Evolutionary conservation across 2,113 vertebrate genomes (phyloP).

Genomic region (Psilopogon haemacephalus): DNA sequence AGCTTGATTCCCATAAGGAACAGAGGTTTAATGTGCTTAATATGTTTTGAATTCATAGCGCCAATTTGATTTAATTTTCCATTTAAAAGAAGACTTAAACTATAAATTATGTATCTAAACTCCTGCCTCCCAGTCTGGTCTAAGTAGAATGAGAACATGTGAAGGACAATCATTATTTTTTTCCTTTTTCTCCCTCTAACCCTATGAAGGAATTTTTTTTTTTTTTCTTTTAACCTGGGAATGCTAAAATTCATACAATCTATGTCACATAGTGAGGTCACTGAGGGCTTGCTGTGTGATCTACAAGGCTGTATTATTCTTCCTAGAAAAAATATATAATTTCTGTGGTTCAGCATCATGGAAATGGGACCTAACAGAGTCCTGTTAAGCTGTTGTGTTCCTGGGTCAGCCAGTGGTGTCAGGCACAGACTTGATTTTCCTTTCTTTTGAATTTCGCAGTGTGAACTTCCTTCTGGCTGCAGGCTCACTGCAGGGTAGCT

Average conservation of each 20-base stretch:
- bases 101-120: not conserved
- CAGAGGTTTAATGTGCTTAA: not conserved
- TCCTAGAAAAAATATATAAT: not conserved
- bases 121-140: not conserved
- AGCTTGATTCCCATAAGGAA: not conserved
- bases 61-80: slow-evolving; percentile 33
- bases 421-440: not conserved
- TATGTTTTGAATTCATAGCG: slow-evolving; percentile 15
- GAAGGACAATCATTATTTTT: not conserved
- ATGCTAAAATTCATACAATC: not conserved
- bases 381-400: not conserved
- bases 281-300: not conserved
- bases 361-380: not conserved
- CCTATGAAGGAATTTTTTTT: not conserved
- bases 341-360: not conserved
- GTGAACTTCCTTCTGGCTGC: not conserved
- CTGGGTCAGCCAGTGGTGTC: not conserved
- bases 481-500: not conserved
- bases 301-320: not conserved
- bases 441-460: not conserved
- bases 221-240: not conserved
- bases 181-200: not conserved
- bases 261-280: not conserved
- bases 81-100: not conserved
- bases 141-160: not conserved